These are phyloP conservation scores for Silvanus unidentatus DNA, from an alignment of 2,888 invertebrate genomes.

Conservation along the genomic window DNA sequence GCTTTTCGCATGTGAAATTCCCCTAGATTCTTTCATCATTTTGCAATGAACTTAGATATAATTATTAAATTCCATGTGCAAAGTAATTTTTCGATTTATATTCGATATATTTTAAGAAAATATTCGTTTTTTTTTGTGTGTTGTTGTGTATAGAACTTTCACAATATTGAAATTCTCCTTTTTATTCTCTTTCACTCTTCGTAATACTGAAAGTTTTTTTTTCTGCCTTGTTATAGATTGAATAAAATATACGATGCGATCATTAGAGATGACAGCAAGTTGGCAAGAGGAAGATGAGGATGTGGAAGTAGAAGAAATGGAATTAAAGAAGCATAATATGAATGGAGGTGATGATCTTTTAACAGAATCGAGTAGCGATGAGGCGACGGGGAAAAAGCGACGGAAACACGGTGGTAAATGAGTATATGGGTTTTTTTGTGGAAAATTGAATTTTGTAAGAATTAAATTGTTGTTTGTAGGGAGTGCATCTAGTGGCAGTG, in stretches of 20 bases:
- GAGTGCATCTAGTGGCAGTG: constrained; percentile 45
- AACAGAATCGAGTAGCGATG: constrained; percentile 44
- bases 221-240: too few species aligned
- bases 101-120: too few species aligned
- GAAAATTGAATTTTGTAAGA: too few species aligned
- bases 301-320: constrained; percentile 46
- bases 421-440: too few species aligned
- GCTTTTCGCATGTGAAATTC: too few species aligned
- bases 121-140: neutral
- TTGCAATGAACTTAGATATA: too few species aligned
- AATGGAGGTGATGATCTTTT: constrained; percentile 38
- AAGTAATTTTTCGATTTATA: too few species aligned
- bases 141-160: neutral
- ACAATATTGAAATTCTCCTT: neutral
- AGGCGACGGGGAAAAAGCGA: constrained; percentile 42
- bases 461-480: constrained; percentile 30
- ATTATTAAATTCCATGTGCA: too few species aligned
- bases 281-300: constrained; percentile 47
- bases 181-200: constrained; percentile 16
- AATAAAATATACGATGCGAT: constrained; percentile 35
- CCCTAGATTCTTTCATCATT: too few species aligned
- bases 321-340: constrained; percentile 37
- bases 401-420: constrained; percentile 43
- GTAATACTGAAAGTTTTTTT: neutral
- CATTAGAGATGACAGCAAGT: constrained; percentile 43